Percentiles rank a stretch among this genome's conserved stretches.
These are phyloP conservation scores for Malurus melanocephalus DNA, from an alignment of 2,113 vertebrate genomes.

Conservation along the genomic window DNA sequence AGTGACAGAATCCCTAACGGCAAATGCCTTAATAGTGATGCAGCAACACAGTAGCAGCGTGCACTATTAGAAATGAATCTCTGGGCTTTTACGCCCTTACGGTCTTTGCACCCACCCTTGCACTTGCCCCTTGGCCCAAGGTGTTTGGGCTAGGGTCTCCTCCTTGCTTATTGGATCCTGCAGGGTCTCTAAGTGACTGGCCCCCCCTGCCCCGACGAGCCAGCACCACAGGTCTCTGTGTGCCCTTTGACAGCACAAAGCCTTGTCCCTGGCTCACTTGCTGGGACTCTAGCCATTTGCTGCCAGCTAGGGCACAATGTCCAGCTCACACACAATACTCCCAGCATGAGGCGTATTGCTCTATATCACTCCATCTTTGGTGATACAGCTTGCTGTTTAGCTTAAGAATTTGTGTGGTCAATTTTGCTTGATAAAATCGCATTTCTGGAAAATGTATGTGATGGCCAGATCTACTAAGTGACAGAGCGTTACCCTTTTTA, in stretches of 20 bases:
- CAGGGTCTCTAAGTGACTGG: background rate
- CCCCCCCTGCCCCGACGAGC: too few species aligned
- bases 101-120: fast-evolving
- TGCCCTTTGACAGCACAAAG: background rate
- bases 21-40: background rate
- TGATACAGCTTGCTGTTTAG: background rate
- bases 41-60: background rate
- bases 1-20: background rate
- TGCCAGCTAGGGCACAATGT: background rate
- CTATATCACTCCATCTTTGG: fast-evolving
- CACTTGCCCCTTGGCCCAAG: background rate
- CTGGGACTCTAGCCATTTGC: background rate
- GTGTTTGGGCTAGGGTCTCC: background rate
- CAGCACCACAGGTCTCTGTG: background rate
- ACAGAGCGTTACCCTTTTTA: background rate
- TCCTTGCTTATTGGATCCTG: background rate
- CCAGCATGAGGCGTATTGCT: background rate
- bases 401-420: background rate
- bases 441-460: background rate
- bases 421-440: background rate
- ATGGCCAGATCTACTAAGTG: background rate
- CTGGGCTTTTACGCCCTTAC: background rate
- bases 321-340: background rate
- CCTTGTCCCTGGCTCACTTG: background rate
- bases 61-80: background rate